Base-by-base conservation (phyloP, 1,140 invertebrate genomes). In the Euborellia annulipes region DNA sequence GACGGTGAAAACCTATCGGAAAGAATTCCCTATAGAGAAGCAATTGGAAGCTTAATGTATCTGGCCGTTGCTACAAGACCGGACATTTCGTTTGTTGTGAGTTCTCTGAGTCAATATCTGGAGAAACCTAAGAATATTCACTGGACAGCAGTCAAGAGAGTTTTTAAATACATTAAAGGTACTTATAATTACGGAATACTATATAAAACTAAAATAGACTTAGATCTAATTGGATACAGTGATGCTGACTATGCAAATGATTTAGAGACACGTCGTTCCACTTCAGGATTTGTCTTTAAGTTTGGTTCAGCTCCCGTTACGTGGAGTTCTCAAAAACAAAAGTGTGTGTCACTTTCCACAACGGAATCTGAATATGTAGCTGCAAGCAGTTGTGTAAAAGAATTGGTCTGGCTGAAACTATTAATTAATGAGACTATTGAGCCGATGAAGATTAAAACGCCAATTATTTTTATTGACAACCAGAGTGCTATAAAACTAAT, bases 41-140 rank as follows among this genome's bases (percentile, higher is more conserved):
- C 52, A 2, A 55, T 65, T 13, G 58, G 62, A 14, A 51, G 55
- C 17, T 48, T 67, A 8, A 52, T 66, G 39, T 63, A 62, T 40
- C 42, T 65, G 17, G 51, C 59, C 0, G 50, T 52, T 13, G 57
- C 56, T 38, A 61, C 56, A 40, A 53, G 60, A 27, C 63, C 62
- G 32, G 62, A 65, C 52, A 59, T 65, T n/a, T 49, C 47, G 13
- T 57, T 54, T 55, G 53, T 48, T 20, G 58, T 61, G 1, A 55
- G 52, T 45, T 52, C 54, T 49, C 50, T 56, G 8, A 61, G 56
- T 43, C 41, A 53, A 47, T 57, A 48, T 46, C 41, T 52, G 6
- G 54, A 49, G 43, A 52, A 51, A 48, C 58, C 52, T 38, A 48
- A 48, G 47, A 36, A 48, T 2, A 54, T 49, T 30, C 54, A 61